Evolutionary conservation across 2,113 vertebrate species (phyloP).

Genomic region (Pteropus alecto): DNA sequence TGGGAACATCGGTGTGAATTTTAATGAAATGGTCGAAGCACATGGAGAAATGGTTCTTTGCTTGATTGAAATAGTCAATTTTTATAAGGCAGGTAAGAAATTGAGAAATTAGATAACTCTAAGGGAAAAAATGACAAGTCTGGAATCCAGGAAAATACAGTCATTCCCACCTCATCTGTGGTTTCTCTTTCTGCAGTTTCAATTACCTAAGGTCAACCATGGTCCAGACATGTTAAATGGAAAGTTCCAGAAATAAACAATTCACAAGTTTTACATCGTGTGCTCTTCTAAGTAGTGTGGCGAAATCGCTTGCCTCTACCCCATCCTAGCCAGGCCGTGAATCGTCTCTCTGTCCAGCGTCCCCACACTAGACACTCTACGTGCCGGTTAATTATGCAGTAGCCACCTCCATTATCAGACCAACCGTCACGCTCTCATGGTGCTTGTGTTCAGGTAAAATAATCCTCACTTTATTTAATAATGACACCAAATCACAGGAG

Average conservation of each 20-base stretch:
- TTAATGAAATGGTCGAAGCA: background rate
- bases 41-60: background rate
- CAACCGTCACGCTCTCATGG: background rate
- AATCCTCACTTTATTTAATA: background rate
- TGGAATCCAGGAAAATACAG: background rate
- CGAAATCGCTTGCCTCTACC: background rate
- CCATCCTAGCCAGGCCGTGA: background rate
- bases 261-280: background rate
- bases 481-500: background rate
- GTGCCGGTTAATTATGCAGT: rapidly evolving
- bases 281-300: background rate
- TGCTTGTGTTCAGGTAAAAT: background rate
- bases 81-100: background rate
- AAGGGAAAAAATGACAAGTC: background rate
- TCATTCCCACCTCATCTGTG: background rate
- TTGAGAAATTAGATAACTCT: background rate
- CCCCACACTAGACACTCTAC: background rate
- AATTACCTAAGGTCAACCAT: background rate
- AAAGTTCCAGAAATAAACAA: background rate
- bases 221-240: background rate
- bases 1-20: background rate
- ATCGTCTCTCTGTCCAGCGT: background rate
- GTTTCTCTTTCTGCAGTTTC: background rate
- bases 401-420: too few relatives aligned
- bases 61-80: background rate